Evolutionary conservation across 2,888 invertebrate genomes (phyloP).

Genomic region (Limenitis camilla): DNA sequence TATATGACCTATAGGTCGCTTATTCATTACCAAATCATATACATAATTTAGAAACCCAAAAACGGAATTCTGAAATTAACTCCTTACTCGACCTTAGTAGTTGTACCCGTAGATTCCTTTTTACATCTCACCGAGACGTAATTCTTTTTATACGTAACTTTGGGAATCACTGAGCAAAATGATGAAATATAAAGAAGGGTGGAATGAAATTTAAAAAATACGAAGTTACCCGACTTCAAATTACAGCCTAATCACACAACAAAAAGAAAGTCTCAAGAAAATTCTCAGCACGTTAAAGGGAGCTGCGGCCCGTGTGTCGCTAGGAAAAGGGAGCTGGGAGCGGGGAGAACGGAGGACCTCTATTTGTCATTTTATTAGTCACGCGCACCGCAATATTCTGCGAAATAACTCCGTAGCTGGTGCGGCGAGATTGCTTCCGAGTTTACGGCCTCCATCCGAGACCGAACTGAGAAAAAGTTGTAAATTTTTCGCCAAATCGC

Average conservation of each 20-base stretch:
- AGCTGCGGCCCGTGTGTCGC: conserved; percentile 34
- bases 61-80: no score
- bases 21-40: no score
- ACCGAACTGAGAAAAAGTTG: conserved; percentile 61
- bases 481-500: conserved; percentile 68
- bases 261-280: conserved; percentile 2
- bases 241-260: neutral
- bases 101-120: no score
- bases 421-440: conserved; percentile 61
- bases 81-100: no score
- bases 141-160: no score
- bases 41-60: no score
- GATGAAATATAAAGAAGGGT: no score
- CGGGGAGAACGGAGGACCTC: conserved; percentile 37
- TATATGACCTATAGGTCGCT: no score
- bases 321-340: no score
- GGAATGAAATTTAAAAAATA: neutral
- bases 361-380: conserved; percentile 72
- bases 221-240: neutral
- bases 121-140: no score
- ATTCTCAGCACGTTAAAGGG: conserved; percentile 32
- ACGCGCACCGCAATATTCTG: conserved; percentile 62
- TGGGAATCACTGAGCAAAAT: no score
- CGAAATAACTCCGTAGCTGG: conserved; percentile 60
- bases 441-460: conserved; percentile 60